Evolutionary conservation across 1,140 invertebrate genomes (phyloP).

Genomic region (Ectropis grisescens): DNA sequence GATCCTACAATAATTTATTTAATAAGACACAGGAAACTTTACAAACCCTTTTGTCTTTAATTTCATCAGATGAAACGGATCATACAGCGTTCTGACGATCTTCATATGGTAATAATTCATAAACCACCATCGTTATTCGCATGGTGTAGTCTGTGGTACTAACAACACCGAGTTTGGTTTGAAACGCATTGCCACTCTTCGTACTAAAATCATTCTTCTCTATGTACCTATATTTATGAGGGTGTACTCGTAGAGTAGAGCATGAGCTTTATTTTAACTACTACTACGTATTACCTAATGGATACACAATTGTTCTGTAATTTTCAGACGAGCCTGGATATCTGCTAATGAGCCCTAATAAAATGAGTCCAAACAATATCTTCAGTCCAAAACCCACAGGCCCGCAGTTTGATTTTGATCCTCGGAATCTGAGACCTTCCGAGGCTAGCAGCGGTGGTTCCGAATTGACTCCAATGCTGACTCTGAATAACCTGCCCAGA

Average conservation of each 20-base stretch:
- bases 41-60: no score
- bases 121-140: slow-evolving; percentile 2
- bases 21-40: no score
- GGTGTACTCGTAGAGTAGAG: no score
- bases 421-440: slow-evolving; percentile 28
- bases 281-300: no score
- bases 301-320: no score
- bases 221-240: no score
- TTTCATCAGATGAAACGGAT: slow-evolving; percentile 38
- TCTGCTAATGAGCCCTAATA: slow-evolving; percentile 52
- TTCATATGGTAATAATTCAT: no score
- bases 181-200: no score
- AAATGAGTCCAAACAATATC: slow-evolving; percentile 26
- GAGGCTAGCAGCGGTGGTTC: slow-evolving; percentile 57
- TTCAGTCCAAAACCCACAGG: slow-evolving; percentile 44
- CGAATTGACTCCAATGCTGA: slow-evolving; percentile 73
- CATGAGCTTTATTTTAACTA: no score
- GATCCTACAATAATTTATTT: no score
- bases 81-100: slow-evolving; percentile 33
- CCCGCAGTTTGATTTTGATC: slow-evolving; percentile 57
- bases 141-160: slow-evolving; percentile 28
- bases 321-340: slow-evolving; percentile 61
- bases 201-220: no score
- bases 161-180: slow-evolving; percentile 11
- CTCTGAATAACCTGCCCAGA: slow-evolving; percentile 49